Evolutionary conservation across 1,140 invertebrate genomes (phyloP), one percentile per base, ranked within the genome.

Genomic region (Aphelinus certus): DNA sequence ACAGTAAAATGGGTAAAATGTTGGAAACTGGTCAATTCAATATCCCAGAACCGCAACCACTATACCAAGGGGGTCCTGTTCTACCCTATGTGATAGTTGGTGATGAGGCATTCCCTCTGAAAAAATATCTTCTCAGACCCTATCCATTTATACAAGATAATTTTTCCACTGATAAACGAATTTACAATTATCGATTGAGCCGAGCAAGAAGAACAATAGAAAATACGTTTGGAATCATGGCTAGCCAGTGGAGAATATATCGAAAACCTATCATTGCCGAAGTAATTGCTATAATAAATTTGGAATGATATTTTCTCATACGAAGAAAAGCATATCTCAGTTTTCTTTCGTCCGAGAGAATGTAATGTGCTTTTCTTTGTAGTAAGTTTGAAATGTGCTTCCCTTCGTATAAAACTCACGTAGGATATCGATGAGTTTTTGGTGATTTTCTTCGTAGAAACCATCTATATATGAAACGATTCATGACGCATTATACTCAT

Each of bases 141-240:
- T 88, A 84, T 79, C 75, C 82, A 43, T 26, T 26, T 26, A 81
- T 83, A 75, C 85, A 73, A 67, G 57, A 69, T 61, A 57, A 64
- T 42, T 61, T 83, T 75, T 67, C 77, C 3, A 60, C 56, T 78
- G 70, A 78, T 76, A 62, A 87, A 77, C 60, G 80, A 69, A 79
- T 86, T 64, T 86, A 83, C 70, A 85, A 85, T 78, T 86, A 86
- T 76, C 80, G 86, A 76, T 77, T 87, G 42, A 83, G 79, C 74
- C 78, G 86, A 77, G 88, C 86, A 42, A 78, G 85, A 79, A 60
- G 83, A 64, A 78, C 79, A 58, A 81, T 88, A 5, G 88, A 88
- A 81, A 85, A 86, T 78, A 72, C 83, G 2, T 88, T 88, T 81
- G 87, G 85, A n/a, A 84, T 89, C 53, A 67, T 89, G 49, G 78